Evolutionary conservation across 1,140 invertebrate species (phyloP).

Genomic region (Oryzaephilus surinamensis): DNA sequence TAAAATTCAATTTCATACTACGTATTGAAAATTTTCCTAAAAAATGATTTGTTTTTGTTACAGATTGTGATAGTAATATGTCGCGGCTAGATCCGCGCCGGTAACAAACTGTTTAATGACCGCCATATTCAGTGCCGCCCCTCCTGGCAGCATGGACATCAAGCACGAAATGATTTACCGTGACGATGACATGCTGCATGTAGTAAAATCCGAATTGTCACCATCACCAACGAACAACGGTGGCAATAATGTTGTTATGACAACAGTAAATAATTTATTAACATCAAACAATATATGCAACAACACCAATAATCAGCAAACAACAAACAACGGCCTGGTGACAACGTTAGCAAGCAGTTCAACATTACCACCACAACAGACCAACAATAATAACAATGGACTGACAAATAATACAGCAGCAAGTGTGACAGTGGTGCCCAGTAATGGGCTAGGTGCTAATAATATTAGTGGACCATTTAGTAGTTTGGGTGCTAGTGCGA

Average conservation of each 20-base stretch:
- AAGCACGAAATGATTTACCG: conserved; percentile 34
- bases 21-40: no score
- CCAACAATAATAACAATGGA: conserved; percentile 13
- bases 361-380: conserved; percentile 13
- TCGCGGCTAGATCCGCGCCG: conserved; percentile 16
- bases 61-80: conserved; percentile 25
- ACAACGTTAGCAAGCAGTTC: conserved; percentile 9
- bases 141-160: conserved; percentile 28
- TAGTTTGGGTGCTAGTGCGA: conserved; percentile 10
- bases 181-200: conserved; percentile 31
- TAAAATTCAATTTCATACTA: no score
- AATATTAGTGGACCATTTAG: conserved; percentile 21
- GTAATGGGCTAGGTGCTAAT: conserved; percentile 11
- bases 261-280: conserved; percentile 5
- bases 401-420: conserved; percentile 2
- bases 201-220: conserved; percentile 30
- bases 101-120: conserved; percentile 25
- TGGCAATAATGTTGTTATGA: conserved; percentile 12
- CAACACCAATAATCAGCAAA: conserved; percentile 5
- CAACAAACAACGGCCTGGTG: conserved; percentile 11
- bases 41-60: conserved; percentile 13
- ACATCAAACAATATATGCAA: conserved; percentile 2
- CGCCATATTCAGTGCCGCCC: conserved; percentile 20
- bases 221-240: conserved; percentile 16
- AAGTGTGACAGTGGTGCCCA: conserved; percentile 8